Base-by-base conservation (phyloP, 1,140 invertebrate species). In the Patella vulgata region DNA sequence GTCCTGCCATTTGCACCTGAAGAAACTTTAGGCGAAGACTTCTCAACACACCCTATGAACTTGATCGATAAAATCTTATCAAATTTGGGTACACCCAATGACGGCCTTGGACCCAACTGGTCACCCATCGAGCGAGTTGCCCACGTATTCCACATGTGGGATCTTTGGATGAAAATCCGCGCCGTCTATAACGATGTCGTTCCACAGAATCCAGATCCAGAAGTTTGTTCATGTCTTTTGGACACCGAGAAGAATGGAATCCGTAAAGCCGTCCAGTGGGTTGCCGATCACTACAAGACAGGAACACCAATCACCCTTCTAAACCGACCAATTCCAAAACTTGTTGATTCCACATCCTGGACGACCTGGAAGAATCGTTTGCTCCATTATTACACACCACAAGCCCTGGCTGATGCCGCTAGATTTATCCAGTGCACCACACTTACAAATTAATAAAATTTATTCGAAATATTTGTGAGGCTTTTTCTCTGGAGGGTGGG, bases 241-340 rank as follows among this genome's bases (percentile, higher is more conserved):
- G 55, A 63, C 12, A 59, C 59, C 4, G 52, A 63, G n/a, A n/a
- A 51, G 39, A 71, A 71, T 33, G 69, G 69, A 27, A 67, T 70
- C 27, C 50, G 30, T 31, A 3, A 43, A 4, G 76, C 76, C 23
- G 76, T 78, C 4, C 33, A 46, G 9, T 78, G 76, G 76, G 73
- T 78, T 1, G 76, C 74, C 11, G 57, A 70, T 46, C 76, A 78
- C 48, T 78, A 78, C 52, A 65, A 70, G 36, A 67, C 55, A 3
- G 76, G 76, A 8, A 78, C 76, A 25, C 76, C 76, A 8, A 78
- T 78, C 44, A 76, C 76, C 3, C 64, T 78, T 14, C 68, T 78
- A 4, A 69, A 78, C 63, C 60, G 76, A 30, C 72, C 74, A 2
- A 76, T 78, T 21, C 76, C 76, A 0, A 78, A 78, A 51, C 59